Evolutionary conservation across 2,113 vertebrate genomes (phyloP).

Genomic region (Neolamprologus brichardi): DNA sequence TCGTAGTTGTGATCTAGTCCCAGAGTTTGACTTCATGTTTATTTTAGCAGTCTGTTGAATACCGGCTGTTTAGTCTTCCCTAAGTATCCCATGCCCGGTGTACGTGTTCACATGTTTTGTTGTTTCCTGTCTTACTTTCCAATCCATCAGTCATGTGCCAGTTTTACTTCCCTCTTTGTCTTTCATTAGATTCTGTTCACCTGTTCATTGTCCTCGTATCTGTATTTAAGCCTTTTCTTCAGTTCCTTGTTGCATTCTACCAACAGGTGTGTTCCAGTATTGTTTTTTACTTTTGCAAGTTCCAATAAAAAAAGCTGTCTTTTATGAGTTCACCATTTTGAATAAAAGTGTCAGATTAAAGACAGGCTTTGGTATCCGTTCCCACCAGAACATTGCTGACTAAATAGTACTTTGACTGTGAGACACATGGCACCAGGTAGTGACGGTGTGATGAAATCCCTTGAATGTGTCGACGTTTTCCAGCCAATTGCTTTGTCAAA

Average conservation of each 20-base stretch:
- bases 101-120: accelerated
- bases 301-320: too few species aligned
- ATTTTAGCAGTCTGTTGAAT: not conserved
- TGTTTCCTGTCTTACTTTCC: not conserved
- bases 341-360: too few species aligned
- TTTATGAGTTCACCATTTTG: too few species aligned
- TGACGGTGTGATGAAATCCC: not conserved
- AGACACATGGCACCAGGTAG: not conserved
- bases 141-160: not conserved
- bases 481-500: not conserved
- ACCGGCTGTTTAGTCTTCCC: accelerated
- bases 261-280: too few species aligned
- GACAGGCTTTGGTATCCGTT: not conserved
- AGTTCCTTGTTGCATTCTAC: too few species aligned
- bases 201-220: too few species aligned
- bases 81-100: too few species aligned
- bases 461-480: not conserved
- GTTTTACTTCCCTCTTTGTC: too few species aligned
- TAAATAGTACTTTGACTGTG: not conserved
- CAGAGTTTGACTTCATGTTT: not conserved
- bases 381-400: not conserved
- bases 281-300: too few species aligned
- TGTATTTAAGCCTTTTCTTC: too few species aligned
- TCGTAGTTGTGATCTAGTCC: not conserved
- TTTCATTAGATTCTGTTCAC: too few species aligned